Evolutionary conservation across 2,797 vertebrate genomes (phyloP), one percentile per base, ranked within the genome.

Genomic region (Momotus momota): DNA sequence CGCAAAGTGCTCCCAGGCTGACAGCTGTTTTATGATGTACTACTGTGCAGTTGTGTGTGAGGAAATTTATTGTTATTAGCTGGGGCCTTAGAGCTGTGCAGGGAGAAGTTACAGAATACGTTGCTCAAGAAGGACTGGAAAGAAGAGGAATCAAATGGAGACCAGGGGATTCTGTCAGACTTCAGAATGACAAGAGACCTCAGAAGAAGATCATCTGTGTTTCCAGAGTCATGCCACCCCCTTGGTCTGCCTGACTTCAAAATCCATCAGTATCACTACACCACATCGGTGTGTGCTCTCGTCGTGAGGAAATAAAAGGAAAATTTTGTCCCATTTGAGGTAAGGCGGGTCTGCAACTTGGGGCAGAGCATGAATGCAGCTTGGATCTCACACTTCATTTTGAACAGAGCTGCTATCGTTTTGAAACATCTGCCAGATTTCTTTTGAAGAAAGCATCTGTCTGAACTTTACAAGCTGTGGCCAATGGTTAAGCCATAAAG

Each of bases 1-100:
- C 18, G 31, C n/a, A 73, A 69, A 92, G 43, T 35, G 15, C 55
- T 94, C 81, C 45, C 71, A 92, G 64, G 51, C 14, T 25, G 17
- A 78, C 1, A 31, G 22, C 0, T 0, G 31, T 57, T 87, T 78
- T 8, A 4, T 46, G 69, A 86, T 1, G 2, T 31, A 21, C 64
- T 58, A 13, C 17, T 22, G 31, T 18, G 64, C 41, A 61, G 29
- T 7, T 48, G n/a, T 3, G 13, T 51, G 26, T 10, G 25, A 73
- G 45, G 8, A 58, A 77, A 74, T 58, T 65, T 27, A 83, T 22
- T 57, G 45, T 54, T 84, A 49, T 19, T 71, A 78, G 48, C 29
- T 71, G 41, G 10, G 19, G 26, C n/a, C 31, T 57, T 23, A 51
- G 12, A 74, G 65, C 19, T 80, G 45, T n/a, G 15, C 81, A 64